Evolutionary conservation across 2,113 vertebrate species (phyloP).

Genomic region (Salvelinus sp.): DNA sequence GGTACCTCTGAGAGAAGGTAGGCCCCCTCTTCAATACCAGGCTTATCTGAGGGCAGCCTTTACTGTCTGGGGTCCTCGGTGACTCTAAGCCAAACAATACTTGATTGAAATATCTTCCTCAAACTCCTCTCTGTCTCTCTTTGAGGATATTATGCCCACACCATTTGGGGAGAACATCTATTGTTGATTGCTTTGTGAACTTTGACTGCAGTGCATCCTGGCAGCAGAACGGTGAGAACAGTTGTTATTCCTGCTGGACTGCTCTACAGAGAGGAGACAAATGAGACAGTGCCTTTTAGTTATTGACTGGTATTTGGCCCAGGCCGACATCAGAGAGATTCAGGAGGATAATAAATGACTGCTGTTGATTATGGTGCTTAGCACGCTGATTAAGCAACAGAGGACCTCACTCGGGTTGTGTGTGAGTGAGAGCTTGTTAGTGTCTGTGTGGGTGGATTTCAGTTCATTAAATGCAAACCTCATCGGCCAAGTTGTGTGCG

Average conservation of each 20-base stretch:
- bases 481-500: no score
- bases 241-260: background rate
- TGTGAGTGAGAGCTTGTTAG: background rate
- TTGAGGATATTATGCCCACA: background rate
- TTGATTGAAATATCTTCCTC: background rate
- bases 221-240: constrained; percentile 11
- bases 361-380: background rate
- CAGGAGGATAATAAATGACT: constrained; percentile 42
- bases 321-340: constrained; percentile 34
- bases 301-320: constrained; percentile 18
- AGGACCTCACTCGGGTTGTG: background rate
- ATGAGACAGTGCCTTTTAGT: constrained; percentile 24
- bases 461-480: no score
- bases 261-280: constrained; percentile 25
- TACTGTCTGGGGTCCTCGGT: background rate
- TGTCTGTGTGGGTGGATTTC: background rate
- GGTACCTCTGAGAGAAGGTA: background rate
- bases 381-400: constrained; percentile 44
- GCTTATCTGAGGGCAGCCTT: background rate
- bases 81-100: constrained; percentile 17
- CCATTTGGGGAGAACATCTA: constrained; percentile 18
- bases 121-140: no score
- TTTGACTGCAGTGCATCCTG: constrained; percentile 4
- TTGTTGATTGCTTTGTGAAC: constrained; percentile 44
- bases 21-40: background rate